phyloP scores from a whole-genome alignment of 2,113 vertebrate genomes.

The Eurypyga helias region DNA sequence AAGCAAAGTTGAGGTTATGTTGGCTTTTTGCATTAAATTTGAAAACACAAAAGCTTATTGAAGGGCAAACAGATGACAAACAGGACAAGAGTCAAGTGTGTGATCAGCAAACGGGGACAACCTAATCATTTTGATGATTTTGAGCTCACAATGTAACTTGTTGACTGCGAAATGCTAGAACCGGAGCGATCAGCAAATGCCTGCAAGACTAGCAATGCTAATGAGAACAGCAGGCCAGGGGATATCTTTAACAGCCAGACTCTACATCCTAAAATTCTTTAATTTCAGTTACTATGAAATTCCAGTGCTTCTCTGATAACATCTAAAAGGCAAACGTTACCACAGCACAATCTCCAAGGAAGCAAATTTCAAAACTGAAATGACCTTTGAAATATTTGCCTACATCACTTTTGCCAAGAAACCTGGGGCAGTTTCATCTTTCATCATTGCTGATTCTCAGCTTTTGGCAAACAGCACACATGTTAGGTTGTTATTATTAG shows the following conservation, averaged over 20 bases:
- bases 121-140: background rate
- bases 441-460: background rate
- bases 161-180: background rate
- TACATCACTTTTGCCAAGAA: slow-evolving; percentile 39
- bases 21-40: background rate
- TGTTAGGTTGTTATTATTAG: background rate
- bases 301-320: slow-evolving; percentile 36
- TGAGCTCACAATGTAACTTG: background rate
- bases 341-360: slow-evolving; percentile 42
- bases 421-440: slow-evolving; percentile 30
- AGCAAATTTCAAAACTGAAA: slow-evolving; percentile 53
- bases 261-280: slow-evolving; percentile 10
- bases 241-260: background rate
- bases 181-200: background rate
- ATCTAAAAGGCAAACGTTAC: slow-evolving; percentile 31
- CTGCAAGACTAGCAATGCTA: background rate
- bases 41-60: background rate
- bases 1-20: background rate
- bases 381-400: slow-evolving; percentile 53
- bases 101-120: background rate
- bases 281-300: slow-evolving; percentile 15
- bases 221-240: slow-evolving; percentile 26
- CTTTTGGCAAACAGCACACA: background rate
- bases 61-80: background rate
- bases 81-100: fast-evolving